Evolutionary conservation across 2,113 vertebrate species (phyloP).

Genomic region (Lophura nycthemera): DNA sequence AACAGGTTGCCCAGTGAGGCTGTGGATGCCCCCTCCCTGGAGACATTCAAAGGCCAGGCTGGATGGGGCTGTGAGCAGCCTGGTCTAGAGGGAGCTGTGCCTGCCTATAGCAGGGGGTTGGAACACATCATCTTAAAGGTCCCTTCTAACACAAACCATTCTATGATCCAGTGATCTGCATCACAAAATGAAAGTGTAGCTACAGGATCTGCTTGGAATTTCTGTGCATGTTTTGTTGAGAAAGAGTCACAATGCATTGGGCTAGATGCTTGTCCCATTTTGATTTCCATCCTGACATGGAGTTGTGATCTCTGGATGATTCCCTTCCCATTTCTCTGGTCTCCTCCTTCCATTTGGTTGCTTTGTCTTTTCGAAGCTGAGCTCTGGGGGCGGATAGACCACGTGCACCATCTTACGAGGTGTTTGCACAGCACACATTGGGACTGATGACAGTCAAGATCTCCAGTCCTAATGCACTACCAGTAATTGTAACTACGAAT

Average conservation of each 20-base stretch:
- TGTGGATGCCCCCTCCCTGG: no score
- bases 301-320: neutral
- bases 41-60: no score
- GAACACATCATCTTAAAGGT: no score
- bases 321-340: neutral
- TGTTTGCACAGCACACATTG: neutral
- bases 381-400: neutral
- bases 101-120: no score
- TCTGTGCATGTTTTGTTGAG: neutral
- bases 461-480: neutral
- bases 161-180: neutral
- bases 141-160: no score
- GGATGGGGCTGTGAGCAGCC: no score
- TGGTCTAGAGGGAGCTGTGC: no score
- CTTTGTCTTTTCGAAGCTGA: neutral
- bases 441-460: neutral
- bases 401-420: neutral
- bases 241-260: neutral
- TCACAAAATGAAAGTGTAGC: neutral
- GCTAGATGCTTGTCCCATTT: neutral
- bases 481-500: neutral
- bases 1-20: no score
- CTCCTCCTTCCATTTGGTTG: neutral
- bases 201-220: neutral
- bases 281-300: neutral